Evolutionary conservation across 2,113 vertebrate species (phyloP).

Genomic region (Periophthalmus modestus): DNA sequence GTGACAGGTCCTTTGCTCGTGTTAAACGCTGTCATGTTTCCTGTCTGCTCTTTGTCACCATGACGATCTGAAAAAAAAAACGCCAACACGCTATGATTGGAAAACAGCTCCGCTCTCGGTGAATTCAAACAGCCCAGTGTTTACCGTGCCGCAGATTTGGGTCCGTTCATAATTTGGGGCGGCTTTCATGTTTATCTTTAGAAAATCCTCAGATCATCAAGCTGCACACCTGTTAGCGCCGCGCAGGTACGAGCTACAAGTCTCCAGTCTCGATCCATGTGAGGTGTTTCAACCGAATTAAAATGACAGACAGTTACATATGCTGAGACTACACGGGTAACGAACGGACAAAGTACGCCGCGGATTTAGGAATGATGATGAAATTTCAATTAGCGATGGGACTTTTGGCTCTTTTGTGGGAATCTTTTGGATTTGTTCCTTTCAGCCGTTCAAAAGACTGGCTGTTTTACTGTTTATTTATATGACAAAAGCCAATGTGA

Average conservation of each 20-base stretch:
- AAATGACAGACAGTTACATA: no score
- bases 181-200: neutral
- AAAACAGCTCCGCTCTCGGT: slow-evolving; percentile 9
- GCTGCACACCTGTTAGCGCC: neutral
- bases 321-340: no score
- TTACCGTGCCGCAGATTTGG: slow-evolving; percentile 7
- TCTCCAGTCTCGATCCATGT: no score
- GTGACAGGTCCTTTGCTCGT: slow-evolving; percentile 40
- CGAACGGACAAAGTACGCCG: no score
- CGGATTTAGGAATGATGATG: no score
- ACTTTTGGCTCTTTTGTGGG: no score
- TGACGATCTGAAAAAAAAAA: neutral
- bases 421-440: no score
- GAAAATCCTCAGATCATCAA: neutral
- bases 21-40: slow-evolving; percentile 42
- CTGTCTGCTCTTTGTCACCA: slow-evolving; percentile 40
- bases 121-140: slow-evolving; percentile 15
- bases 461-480: no score
- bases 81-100: neutral
- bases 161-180: slow-evolving; percentile 7
- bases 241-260: neutral
- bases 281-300: no score
- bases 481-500: no score
- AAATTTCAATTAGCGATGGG: no score
- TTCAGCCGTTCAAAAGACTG: no score